Percentiles rank a stretch among this genome's conserved stretches.
Evolutionary conservation across 2,113 vertebrate species (phyloP).

Genomic region (Urocynchramus pylzowi): DNA sequence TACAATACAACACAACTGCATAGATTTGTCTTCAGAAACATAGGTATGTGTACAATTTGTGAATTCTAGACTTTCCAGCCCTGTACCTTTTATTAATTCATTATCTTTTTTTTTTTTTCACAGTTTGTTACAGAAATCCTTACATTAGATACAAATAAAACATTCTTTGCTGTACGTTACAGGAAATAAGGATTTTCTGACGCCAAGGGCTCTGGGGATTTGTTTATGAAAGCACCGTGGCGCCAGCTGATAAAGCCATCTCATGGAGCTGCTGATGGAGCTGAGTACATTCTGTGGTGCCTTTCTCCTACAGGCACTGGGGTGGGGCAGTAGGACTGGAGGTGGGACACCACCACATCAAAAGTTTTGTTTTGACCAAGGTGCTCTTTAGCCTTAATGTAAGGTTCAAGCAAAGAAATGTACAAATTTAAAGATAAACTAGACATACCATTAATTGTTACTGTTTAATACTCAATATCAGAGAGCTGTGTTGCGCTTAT

Average conservation of each 20-base stretch:
- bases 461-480: not conserved
- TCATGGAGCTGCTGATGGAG: conserved; percentile 20
- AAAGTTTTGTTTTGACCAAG: conserved; percentile 17
- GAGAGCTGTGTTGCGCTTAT: not conserved
- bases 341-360: not conserved
- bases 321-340: conserved; percentile 13
- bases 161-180: conserved; percentile 39
- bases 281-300: conserved; percentile 33
- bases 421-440: not conserved
- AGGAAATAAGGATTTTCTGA: conserved; percentile 48
- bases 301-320: conserved; percentile 28
- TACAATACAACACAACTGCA: conserved; percentile 75
- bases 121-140: conserved; percentile 60
- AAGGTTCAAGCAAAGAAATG: conserved; percentile 51
- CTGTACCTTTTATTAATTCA: conserved; percentile 43
- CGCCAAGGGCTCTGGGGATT: not conserved
- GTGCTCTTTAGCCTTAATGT: conserved; percentile 64
- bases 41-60: conserved; percentile 44
- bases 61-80: conserved; percentile 38
- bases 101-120: conserved; percentile 37
- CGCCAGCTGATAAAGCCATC: not conserved
- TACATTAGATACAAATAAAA: conserved; percentile 55
- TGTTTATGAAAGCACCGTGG: not conserved
- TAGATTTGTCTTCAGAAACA: conserved; percentile 74
- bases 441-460: not conserved